These are phyloP conservation scores for Drosophila nr. medialis DNA, from an alignment of 2,888 invertebrate species.

Conservation along the genomic window DNA sequence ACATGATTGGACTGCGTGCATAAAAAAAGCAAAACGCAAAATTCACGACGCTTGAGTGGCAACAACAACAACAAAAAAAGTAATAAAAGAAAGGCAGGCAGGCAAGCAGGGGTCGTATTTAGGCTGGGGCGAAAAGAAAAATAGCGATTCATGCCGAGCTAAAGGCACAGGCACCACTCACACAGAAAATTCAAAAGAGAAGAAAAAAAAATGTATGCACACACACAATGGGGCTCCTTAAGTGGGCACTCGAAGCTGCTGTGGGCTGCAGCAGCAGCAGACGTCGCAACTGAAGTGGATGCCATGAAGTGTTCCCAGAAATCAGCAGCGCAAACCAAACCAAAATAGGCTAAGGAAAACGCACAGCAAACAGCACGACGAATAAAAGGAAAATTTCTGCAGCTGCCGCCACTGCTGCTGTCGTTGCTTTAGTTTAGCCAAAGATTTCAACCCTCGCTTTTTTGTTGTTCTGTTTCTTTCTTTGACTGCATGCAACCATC, in stretches of 20 bases:
- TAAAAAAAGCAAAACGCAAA: slow-evolving; percentile 50
- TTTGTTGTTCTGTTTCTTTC: slow-evolving; percentile 22
- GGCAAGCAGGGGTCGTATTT: slow-evolving; percentile 6
- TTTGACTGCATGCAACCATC: slow-evolving; percentile 11
- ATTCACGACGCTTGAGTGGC: slow-evolving; percentile 42
- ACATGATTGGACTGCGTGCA: slow-evolving; percentile 58
- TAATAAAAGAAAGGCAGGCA: slow-evolving; percentile 38
- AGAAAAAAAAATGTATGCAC: slow-evolving; percentile 35
- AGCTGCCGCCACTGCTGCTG: slow-evolving; percentile 22
- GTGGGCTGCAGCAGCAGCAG: slow-evolving; percentile 34
- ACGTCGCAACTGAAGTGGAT: slow-evolving; percentile 53
- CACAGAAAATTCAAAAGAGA: slow-evolving; percentile 2
- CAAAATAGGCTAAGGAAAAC: slow-evolving; percentile 42
- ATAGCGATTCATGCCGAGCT: slow-evolving; percentile 32
- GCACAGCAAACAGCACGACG: slow-evolving; percentile 34
- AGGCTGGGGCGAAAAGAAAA: slow-evolving; percentile 19
- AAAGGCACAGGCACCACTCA: slow-evolving; percentile 8
- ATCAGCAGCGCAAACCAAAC: slow-evolving; percentile 22
- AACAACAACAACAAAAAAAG: slow-evolving; percentile 25
- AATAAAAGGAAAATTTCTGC: slow-evolving; percentile 50
- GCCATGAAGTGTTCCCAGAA: slow-evolving; percentile 57
- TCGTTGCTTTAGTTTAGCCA: slow-evolving; percentile 18
- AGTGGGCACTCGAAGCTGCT: slow-evolving; percentile 50
- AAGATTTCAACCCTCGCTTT: slow-evolving; percentile 58
- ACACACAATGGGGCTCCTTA: slow-evolving; percentile 44